phyloP scores from a whole-genome alignment of 2,888 invertebrate species.

The Ennomos quercinarius region DNA sequence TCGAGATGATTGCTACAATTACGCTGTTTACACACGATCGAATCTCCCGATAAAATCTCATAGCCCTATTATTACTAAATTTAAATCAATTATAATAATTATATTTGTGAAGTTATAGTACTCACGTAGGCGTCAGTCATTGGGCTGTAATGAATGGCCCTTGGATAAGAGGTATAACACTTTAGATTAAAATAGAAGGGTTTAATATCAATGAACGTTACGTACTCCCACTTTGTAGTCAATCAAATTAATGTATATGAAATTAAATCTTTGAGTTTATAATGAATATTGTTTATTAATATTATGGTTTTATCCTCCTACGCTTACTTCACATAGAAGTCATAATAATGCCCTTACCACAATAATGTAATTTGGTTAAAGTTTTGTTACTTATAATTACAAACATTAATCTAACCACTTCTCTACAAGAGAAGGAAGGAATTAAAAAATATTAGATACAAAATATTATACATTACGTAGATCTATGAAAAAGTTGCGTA shows the following conservation, averaged over 20 bases:
- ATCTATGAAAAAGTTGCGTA: too few relatives aligned
- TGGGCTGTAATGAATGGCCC: constrained; percentile 73
- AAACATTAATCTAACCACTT: too few relatives aligned
- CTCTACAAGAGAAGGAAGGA: too few relatives aligned
- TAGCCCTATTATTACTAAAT: constrained; percentile 73
- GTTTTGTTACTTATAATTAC: too few relatives aligned
- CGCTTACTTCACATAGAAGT: not conserved
- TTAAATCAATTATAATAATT: constrained; percentile 83
- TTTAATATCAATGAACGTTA: constrained; percentile 57
- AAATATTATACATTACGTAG: too few relatives aligned
- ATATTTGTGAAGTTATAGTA: constrained; percentile 63
- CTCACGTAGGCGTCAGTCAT: constrained; percentile 69
- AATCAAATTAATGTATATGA: constrained; percentile 18
- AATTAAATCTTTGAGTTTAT: constrained; percentile 12
- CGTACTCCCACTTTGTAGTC: constrained; percentile 48
- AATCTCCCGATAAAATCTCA: constrained; percentile 62
- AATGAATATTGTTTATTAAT: constrained; percentile 14
- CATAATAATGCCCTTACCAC: too few relatives aligned
- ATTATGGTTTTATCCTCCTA: constrained; percentile 8
- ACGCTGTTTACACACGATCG: constrained; percentile 70
- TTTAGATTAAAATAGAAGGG: constrained; percentile 77
- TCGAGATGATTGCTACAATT: constrained; percentile 50
- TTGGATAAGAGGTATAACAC: constrained; percentile 78
- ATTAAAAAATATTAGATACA: too few relatives aligned
- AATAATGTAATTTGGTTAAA: too few relatives aligned